Evolutionary conservation across 2,113 vertebrate genomes (phyloP).

Genomic region (Channa maculata): DNA sequence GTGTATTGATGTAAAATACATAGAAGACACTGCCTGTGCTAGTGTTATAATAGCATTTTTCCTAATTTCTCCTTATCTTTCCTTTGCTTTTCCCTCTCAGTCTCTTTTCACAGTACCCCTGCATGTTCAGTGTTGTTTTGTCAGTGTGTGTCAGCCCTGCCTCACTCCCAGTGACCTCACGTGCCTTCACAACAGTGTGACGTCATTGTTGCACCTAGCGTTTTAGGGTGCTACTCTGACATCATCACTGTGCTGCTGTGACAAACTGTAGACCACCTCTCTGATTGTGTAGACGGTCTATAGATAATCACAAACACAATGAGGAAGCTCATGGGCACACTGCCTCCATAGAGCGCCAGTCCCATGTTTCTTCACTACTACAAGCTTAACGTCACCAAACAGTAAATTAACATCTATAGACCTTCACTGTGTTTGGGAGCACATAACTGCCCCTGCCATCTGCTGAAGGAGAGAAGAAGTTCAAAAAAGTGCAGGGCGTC

Average conservation of each 20-base stretch:
- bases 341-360: background rate
- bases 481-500: constrained; percentile 6
- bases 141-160: constrained; percentile 46
- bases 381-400: constrained; percentile 5
- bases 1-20: constrained; percentile 13
- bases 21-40: constrained; percentile 32
- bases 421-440: constrained; percentile 38
- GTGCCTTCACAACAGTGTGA: constrained; percentile 45
- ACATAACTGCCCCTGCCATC: background rate
- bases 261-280: constrained; percentile 19
- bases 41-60: constrained; percentile 33
- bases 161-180: constrained; percentile 35
- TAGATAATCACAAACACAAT: constrained; percentile 46
- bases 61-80: constrained; percentile 52
- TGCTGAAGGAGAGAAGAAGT: constrained; percentile 22
- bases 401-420: constrained; percentile 57
- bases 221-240: constrained; percentile 41
- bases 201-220: constrained; percentile 31
- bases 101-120: constrained; percentile 53
- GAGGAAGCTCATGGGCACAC: constrained; percentile 7
- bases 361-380: background rate
- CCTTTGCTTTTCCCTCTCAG: constrained; percentile 51
- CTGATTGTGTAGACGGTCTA: constrained; percentile 55
- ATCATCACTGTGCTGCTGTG: constrained; percentile 52
- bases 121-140: constrained; percentile 75